phyloP scores from a whole-genome alignment of 2,888 invertebrate species.

The Tachina fera region DNA sequence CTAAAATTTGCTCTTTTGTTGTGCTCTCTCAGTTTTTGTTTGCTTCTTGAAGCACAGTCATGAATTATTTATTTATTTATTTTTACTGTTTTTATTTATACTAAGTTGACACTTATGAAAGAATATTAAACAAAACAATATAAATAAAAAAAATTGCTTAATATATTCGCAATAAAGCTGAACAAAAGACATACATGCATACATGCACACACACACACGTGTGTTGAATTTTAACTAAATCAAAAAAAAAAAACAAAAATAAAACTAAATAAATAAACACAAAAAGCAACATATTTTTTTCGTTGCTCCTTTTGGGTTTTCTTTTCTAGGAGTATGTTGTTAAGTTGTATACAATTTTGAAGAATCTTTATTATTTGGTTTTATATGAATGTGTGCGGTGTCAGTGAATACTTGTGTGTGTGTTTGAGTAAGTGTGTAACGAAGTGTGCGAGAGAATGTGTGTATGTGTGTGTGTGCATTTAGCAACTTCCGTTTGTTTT shows the following conservation, averaged over 20 bases:
- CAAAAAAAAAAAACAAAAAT: not conserved
- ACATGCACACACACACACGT: not conserved
- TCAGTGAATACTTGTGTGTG: not conserved
- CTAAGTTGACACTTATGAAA: constrained; percentile 27
- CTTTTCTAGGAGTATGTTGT: not conserved
- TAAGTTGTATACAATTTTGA: constrained; percentile 6
- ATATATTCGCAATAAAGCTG: constrained; percentile 20
- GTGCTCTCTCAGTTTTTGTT: no score
- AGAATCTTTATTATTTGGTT: constrained; percentile 18
- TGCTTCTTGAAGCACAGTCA: not conserved
- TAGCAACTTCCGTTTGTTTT: constrained; percentile 61
- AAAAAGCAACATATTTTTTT: not conserved
- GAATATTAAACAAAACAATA: not conserved
- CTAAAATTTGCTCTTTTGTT: not conserved
- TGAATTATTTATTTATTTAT: not conserved
- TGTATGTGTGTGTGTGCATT: constrained; percentile 65
- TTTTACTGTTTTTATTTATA: constrained; percentile 10
- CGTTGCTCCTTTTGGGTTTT: not conserved
- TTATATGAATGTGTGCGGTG: constrained; percentile 22
- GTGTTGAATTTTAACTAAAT: not conserved
- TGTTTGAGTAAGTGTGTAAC: not conserved
- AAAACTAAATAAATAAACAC: not conserved
- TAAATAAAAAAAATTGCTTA: not conserved
- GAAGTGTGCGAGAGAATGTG: not conserved
- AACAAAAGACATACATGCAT: constrained; percentile 3